Conservation (phyloP, 2,888 invertebrate species). For the Drosophila macrothrix region DNA sequence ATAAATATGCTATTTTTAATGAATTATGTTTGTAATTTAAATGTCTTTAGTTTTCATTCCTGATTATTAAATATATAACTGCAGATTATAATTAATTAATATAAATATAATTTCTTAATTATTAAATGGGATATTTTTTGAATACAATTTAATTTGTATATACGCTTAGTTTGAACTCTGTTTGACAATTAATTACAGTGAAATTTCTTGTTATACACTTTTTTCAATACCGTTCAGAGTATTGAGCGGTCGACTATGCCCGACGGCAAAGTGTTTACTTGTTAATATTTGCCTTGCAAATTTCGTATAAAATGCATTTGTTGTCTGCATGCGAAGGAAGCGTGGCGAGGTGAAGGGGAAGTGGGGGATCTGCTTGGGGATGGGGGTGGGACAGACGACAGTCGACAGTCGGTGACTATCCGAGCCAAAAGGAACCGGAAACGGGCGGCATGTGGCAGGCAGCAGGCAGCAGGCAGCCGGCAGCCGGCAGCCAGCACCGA, state of each 20-base stretch:
- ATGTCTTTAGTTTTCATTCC: neutral
- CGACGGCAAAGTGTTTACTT: neutral
- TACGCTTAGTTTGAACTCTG: neutral
- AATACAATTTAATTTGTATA: neutral
- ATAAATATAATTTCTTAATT: neutral
- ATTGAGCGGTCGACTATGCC: neutral
- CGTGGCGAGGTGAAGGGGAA: neutral
- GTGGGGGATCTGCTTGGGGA: neutral
- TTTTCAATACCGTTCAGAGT: neutral
- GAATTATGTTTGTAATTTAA: neutral
- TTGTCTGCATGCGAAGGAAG: slow-evolving; percentile 63
- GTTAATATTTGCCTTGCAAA: slow-evolving; percentile 77
- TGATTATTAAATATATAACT: neutral
- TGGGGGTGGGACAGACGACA: neutral
- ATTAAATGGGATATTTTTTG: neutral
- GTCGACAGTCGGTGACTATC: slow-evolving; percentile 32
- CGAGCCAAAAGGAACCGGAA: slow-evolving; percentile 47
- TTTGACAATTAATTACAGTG: neutral
- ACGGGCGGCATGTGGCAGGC: slow-evolving; percentile 13
- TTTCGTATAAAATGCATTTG: slow-evolving; percentile 75
- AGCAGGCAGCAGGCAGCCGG: slow-evolving; percentile 26
- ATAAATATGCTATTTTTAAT: too few relatives aligned
- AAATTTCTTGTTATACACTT: neutral
- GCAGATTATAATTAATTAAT: neutral
- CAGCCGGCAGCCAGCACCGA: slow-evolving; percentile 40